phyloP scores from a whole-genome alignment of 2,888 invertebrate genomes.

The Heteromyza rotundicornis region DNA sequence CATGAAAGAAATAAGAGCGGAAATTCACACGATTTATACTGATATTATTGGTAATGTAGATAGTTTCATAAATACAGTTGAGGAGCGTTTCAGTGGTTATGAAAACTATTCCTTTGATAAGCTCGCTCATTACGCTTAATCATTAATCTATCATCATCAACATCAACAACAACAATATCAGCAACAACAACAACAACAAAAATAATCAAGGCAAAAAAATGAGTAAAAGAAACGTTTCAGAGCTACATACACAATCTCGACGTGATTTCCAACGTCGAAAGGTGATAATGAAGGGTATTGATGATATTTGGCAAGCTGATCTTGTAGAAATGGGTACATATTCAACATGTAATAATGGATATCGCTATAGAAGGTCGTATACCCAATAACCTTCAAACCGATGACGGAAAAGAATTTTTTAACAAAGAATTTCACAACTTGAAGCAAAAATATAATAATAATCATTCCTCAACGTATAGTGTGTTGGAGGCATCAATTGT shows the following conservation, averaged over 20 bases:
- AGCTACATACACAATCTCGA: conserved; percentile 55
- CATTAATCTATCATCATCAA: conserved; percentile 4
- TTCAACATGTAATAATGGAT: too few species aligned
- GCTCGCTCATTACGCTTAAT: conserved; percentile 7
- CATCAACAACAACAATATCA: conserved; percentile 7
- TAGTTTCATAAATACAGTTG: background rate
- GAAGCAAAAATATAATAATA: too few species aligned
- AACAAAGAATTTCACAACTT: too few species aligned
- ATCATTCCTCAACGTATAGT: too few species aligned
- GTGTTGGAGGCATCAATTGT: too few species aligned
- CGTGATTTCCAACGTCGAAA: conserved; percentile 53
- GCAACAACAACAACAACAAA: conserved; percentile 4
- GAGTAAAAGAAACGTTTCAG: conserved; percentile 35
- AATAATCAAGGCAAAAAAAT: conserved; percentile 20
- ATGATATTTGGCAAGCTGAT: too few species aligned
- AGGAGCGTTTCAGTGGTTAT: conserved; percentile 2
- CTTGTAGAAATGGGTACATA: too few species aligned
- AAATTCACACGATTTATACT: background rate
- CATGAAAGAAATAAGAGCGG: conserved; percentile 9
- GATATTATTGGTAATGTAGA: conserved; percentile 5
- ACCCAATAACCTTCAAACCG: conserved; percentile 17
- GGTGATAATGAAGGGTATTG: too few species aligned
- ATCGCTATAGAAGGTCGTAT: too few species aligned
- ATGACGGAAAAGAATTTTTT: conserved; percentile 19
- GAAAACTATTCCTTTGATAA: conserved; percentile 12